Base-by-base conservation (phyloP, 2,113 vertebrate genomes). In the Pantherophis guttatus region DNA sequence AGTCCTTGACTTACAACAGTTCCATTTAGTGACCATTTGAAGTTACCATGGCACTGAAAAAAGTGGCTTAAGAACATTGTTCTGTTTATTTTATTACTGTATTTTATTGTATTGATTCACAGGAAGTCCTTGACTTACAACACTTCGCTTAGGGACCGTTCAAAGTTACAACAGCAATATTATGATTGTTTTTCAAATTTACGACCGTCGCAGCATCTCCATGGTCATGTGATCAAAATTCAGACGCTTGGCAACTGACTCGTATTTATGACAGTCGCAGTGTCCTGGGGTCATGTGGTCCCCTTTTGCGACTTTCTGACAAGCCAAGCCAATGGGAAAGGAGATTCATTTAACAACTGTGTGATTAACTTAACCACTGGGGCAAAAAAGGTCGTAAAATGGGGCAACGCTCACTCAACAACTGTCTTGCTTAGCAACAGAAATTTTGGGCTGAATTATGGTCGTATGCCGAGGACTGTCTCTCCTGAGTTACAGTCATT, bases 401-500 rank as follows among this genome's bases (percentile, higher is more conserved):
- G 62, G 11, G 12, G 2, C 62, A n/a, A n/a, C 5, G 1, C 29
- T n/a, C 26, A 13, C 11, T 65, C 11, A 29, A 12, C 10, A 29
- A 29, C 24, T 62, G 24, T 62, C 26, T 62, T 29, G 24, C 26
- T 62, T 29, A 62, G 59, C 7, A 23, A 58, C 57, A 29, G 10
- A 65, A 65, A 65, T 65, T n/a, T 65, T 13, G 26, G 26, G 62
- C 26, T 65, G 62, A 65, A 29, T 13, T 65, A 26, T 65, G 62
- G 24, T 26, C 0, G 0, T 26, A 62, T 0, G 1, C 10, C 3
- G 1, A 62, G 24, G 59, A 26, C 24, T 62, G 3, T 26, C 59
- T 62, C 24, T 62, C 24, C 65, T 70, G 65, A 70, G 5, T 33
- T 70, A 17, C 11, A n/a, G 29, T 70, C 2, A 1, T 33, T n/a